Conservation (phyloP, 1,140 invertebrate species). For the Oedothorax gibbosus region DNA sequence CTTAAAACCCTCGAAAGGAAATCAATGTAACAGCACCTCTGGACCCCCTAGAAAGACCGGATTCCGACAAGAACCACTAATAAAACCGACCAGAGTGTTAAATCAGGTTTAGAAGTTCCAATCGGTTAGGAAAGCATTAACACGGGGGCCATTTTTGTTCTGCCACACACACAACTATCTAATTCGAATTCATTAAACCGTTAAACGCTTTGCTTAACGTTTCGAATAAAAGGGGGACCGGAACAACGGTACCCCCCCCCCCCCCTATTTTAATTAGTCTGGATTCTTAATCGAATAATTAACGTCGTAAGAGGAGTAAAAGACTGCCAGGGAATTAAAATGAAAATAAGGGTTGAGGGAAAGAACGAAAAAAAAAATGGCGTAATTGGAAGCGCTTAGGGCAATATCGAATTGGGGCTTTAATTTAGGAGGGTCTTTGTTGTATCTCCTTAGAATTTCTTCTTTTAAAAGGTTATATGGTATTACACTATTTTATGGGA, state of each 20-base stretch:
- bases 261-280: slow-evolving; percentile 55
- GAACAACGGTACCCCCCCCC: neutral
- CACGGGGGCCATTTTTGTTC: slow-evolving; percentile 48
- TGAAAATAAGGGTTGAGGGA: slow-evolving; percentile 36
- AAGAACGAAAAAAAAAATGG: slow-evolving; percentile 17
- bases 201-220: slow-evolving; percentile 56
- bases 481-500: too few relatives aligned
- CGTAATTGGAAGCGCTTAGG: slow-evolving; percentile 29
- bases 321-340: slow-evolving; percentile 51
- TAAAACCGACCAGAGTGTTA: slow-evolving; percentile 28
- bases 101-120: slow-evolving; percentile 49
- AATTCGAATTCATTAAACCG: slow-evolving; percentile 59
- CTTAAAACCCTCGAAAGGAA: too few relatives aligned
- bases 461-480: too few relatives aligned
- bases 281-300: slow-evolving; percentile 60
- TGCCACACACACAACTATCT: slow-evolving; percentile 33
- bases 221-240: neutral
- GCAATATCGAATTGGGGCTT: slow-evolving; percentile 33
- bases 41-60: too few relatives aligned
- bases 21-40: too few relatives aligned
- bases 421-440: neutral
- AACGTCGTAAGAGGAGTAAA: slow-evolving; percentile 36
- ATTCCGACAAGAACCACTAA: neutral
- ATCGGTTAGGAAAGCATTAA: slow-evolving; percentile 44
- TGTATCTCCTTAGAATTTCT: too few relatives aligned